Percentiles rank a stretch among this genome's conserved stretches.
phyloP scores from a whole-genome alignment of 2,888 invertebrate species.

The Drosophila robusta region DNA sequence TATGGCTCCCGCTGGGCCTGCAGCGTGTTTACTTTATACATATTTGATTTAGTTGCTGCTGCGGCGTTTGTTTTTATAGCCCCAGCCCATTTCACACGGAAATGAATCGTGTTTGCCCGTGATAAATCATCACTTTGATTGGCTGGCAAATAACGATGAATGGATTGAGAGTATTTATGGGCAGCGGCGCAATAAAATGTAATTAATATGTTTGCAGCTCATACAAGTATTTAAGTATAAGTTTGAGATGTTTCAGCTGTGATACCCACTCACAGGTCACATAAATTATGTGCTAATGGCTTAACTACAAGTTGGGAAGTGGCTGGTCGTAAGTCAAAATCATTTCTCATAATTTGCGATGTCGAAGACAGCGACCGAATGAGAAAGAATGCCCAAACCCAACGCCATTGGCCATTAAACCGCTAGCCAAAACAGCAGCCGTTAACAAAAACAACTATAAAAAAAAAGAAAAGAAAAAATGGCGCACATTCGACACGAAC shows the following conservation, averaged over 20 bases:
- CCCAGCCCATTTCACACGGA: conserved; percentile 5
- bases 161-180: conserved; percentile 13
- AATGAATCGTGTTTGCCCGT: conserved; percentile 15
- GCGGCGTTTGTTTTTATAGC: conserved; percentile 26
- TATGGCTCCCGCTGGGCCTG: background rate
- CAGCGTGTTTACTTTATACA: conserved; percentile 35
- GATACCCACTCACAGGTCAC: conserved; percentile 18
- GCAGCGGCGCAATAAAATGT: conserved; percentile 6
- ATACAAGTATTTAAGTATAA: background rate
- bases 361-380: conserved; percentile 1
- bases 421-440: conserved; percentile 43
- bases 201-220: conserved; percentile 28
- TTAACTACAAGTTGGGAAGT: conserved; percentile 42
- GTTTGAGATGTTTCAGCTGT: background rate
- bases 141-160: conserved; percentile 13
- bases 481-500: conserved; percentile 66
- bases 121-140: conserved; percentile 29
- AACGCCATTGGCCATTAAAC: conserved; percentile 52
- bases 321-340: conserved; percentile 51
- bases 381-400: conserved; percentile 22
- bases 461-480: conserved; percentile 32
- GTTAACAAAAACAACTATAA: conserved; percentile 32
- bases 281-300: conserved; percentile 42
- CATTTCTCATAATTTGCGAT: conserved; percentile 72
- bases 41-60: conserved; percentile 30